Base-by-base conservation (phyloP, 2,888 invertebrate genomes). In the Anoplius nigerrimus region DNA sequence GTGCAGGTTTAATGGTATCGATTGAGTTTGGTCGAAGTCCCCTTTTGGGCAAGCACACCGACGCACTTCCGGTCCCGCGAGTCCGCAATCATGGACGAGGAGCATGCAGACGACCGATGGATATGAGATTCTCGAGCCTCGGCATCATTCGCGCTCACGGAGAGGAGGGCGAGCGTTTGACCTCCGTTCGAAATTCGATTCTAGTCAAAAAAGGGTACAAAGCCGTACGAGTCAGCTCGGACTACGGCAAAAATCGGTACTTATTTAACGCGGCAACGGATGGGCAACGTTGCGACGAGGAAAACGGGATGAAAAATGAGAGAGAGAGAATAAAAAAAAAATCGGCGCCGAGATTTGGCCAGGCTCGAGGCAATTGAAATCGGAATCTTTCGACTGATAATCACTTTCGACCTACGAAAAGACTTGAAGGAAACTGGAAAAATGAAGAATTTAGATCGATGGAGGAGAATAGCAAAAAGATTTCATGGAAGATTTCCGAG, bases 201-300 rank as follows among this genome's bases (percentile, higher is more conserved):
- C 88, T 88, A 88, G 88, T 88, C 88, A 88, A 87, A 88, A 78
- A 85, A 82, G 72, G 85, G 88, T 88, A 88, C 87, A 88, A 88
- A 87, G 83, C 81, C 82, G 66, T 66, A 66, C 71, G 69, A 65
- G 74, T 72, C 59, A 74, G 64, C 78, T 82, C 76, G 77, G n/a
- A 69, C 15, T 62, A 69, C 72, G 83, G 81, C 81, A 74, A 79
- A n/a, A 82, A 88, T 88, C 85, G 86, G 87, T 88, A 87, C 87
- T 88, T 87, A 88, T 86, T 71, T 71, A 74, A 62, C 61, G 48
- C 43, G 60, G 62, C 46, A 16, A 62, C 52, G 27, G 66, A 62
- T 52, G 57, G 57, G 16, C 42, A 27, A 56, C 27, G 27, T 46
- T 16, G n/a, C 48, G 43, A 18, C 16, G 20, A 42, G 18, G 1